Conservation (phyloP, 2,888 invertebrate species). For the Pandemis heparana region DNA sequence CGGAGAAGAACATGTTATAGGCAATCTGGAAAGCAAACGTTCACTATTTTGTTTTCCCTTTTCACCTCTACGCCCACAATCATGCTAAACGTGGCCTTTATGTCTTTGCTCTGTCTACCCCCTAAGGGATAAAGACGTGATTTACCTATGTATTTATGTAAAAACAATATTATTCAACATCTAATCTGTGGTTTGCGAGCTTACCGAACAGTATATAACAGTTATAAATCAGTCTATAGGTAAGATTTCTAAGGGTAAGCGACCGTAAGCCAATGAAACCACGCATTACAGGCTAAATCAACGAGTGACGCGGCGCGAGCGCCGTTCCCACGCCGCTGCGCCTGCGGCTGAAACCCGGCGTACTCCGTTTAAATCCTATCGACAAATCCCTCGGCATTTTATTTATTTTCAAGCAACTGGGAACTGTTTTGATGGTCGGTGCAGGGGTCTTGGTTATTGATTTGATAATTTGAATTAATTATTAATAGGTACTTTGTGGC, state of each 20-base stretch:
- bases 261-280: constrained; percentile 23
- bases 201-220: neutral
- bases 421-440: constrained; percentile 11
- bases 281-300: constrained; percentile 41
- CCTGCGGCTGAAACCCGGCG: constrained; percentile 50
- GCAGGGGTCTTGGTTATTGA: neutral
- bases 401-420: constrained; percentile 12
- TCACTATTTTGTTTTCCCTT: too few relatives aligned
- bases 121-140: too few relatives aligned
- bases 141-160: too few relatives aligned
- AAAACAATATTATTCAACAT: too few relatives aligned
- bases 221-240: neutral
- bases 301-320: constrained; percentile 31
- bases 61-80: too few relatives aligned
- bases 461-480: neutral
- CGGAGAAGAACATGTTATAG: too few relatives aligned
- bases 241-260: neutral
- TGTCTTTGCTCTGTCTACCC: too few relatives aligned
- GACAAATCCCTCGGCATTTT: constrained; percentile 34
- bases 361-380: constrained; percentile 39
- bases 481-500: too few relatives aligned
- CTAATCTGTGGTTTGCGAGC: too few relatives aligned
- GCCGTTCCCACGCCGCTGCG: constrained; percentile 51
- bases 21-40: too few relatives aligned
- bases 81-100: too few relatives aligned